Percentiles rank a stretch among this genome's conserved stretches.
Evolutionary conservation across 2,888 invertebrate genomes (phyloP).

Genomic region (Monoplex corrugatus): DNA sequence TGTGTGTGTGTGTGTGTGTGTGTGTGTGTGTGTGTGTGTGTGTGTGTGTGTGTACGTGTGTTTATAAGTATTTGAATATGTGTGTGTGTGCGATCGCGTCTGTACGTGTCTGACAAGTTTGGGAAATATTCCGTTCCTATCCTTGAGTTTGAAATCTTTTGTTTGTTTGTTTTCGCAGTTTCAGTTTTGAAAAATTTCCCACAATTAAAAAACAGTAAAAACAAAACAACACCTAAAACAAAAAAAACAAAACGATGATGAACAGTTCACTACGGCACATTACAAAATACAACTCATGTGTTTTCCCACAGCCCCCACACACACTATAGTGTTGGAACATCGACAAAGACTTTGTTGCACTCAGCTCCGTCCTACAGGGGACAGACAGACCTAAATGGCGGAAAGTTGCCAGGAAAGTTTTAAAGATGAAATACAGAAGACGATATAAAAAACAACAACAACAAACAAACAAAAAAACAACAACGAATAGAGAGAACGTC

Average conservation of each 20-base stretch:
- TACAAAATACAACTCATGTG: too few species aligned
- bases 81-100: not conserved
- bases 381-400: not conserved
- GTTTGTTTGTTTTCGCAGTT: too few species aligned
- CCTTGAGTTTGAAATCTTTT: too few species aligned
- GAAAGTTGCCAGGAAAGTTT: not conserved
- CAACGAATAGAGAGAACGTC: not conserved
- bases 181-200: not conserved
- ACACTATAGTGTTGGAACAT: not conserved
- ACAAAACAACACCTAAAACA: not conserved
- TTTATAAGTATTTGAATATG: too few species aligned
- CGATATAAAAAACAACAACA: not conserved
- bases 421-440: too few species aligned
- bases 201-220: not conserved
- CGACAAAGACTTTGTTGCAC: not conserved
- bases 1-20: not conserved
- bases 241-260: too few species aligned
- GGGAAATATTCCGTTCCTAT: too few species aligned
- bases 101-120: not conserved
- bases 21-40: conserved; percentile 15
- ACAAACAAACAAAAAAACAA: not conserved
- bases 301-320: too few species aligned
- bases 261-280: too few species aligned
- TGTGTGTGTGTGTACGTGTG: not conserved
- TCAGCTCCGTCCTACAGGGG: too few species aligned